Conservation (phyloP, 2,797 vertebrate species). For the Acridotheres tristis region DNA sequence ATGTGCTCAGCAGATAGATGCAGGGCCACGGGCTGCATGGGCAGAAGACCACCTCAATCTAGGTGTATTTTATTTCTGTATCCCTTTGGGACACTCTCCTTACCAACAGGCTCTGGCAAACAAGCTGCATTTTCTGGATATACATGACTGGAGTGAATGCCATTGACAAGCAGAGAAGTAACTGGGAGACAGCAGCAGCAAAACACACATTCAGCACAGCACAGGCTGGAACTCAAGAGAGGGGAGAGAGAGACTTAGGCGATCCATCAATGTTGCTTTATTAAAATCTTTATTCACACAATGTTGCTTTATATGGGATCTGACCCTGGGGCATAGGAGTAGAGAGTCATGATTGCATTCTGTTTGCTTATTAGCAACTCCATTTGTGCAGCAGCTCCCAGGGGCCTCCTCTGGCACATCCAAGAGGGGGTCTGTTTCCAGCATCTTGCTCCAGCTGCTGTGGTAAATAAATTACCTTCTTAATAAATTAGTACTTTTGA, state of each 20-base stretch:
- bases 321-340: slow-evolving; percentile 61
- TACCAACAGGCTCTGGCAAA: background rate
- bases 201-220: background rate
- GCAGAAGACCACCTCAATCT: background rate
- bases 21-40: background rate
- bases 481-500: slow-evolving; percentile 58
- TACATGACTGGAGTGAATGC: rapidly evolving
- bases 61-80: background rate
- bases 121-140: background rate
- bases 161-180: background rate
- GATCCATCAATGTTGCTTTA: slow-evolving; percentile 57
- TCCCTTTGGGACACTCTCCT: background rate
- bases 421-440: background rate
- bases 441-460: slow-evolving; percentile 47
- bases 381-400: slow-evolving; percentile 53
- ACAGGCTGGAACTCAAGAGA: background rate
- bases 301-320: slow-evolving; percentile 62
- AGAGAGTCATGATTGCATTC: slow-evolving; percentile 41
- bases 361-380: slow-evolving; percentile 52
- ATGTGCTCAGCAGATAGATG: background rate
- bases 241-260: slow-evolving; percentile 8
- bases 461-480: slow-evolving; percentile 74
- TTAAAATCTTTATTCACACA: slow-evolving; percentile 79
- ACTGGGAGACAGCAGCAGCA: background rate
- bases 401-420: slow-evolving; percentile 45